Evolutionary conservation across 2,888 invertebrate genomes (phyloP).

Genomic region (Petrophora chlorosata): DNA sequence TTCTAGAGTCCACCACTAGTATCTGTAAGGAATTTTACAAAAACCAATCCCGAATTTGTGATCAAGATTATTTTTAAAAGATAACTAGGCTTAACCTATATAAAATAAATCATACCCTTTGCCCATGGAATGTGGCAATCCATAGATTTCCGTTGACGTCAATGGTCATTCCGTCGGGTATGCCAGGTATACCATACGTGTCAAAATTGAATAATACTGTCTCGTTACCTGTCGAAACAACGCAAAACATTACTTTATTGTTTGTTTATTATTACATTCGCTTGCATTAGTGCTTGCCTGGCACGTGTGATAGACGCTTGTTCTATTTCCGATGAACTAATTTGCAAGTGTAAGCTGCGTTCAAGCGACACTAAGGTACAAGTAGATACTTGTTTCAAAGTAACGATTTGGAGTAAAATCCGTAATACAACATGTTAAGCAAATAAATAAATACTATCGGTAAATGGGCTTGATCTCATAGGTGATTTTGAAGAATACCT

Average conservation of each 20-base stretch:
- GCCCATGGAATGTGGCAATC: conserved; percentile 82
- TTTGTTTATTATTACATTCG: too few species aligned
- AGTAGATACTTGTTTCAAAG: background rate
- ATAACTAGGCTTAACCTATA: background rate
- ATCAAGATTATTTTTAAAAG: background rate
- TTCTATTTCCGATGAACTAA: too few species aligned
- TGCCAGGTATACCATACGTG: conserved; percentile 42
- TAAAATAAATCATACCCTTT: background rate
- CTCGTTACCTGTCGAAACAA: conserved; percentile 24
- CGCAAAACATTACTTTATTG: too few species aligned
- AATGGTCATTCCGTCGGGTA: conserved; percentile 86
- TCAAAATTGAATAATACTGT: conserved; percentile 20
- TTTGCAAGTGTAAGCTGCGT: too few species aligned
- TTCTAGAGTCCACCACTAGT: background rate
- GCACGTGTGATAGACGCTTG: too few species aligned
- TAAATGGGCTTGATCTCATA: too few species aligned
- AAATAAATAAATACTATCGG: too few species aligned
- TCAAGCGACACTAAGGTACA: too few species aligned
- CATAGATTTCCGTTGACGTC: conserved; percentile 87
- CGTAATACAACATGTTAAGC: background rate
- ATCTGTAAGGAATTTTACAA: conserved; percentile 3
- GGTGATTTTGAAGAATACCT: too few species aligned
- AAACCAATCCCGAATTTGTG: background rate
- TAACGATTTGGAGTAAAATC: background rate
- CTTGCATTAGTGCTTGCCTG: too few species aligned